A percentile compares a stretch with the other conserved stretches of the same genome.
These are phyloP conservation scores for Pristis pectinata DNA, from an alignment of 2,797 vertebrate genomes.

Conservation along the genomic window DNA sequence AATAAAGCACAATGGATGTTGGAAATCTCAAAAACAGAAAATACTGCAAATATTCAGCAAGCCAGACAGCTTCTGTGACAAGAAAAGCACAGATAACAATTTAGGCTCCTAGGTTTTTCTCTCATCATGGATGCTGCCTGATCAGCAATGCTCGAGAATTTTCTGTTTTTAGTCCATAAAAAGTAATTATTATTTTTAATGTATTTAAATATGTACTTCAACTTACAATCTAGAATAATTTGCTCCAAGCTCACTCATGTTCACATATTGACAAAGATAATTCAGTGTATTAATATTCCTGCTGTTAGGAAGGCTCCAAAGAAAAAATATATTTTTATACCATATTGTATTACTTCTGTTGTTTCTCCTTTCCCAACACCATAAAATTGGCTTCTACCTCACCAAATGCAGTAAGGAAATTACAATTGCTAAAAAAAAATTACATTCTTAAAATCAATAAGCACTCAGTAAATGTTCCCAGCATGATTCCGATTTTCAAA, in stretches of 20 bases:
- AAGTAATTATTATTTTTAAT: neutral
- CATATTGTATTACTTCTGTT: neutral
- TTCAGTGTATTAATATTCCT: neutral
- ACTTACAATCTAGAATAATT: neutral
- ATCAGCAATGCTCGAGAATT: too few species aligned
- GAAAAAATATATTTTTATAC: neutral
- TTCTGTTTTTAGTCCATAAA: neutral
- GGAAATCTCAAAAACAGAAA: too few species aligned
- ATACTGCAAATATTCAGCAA: too few species aligned
- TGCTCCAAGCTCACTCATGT: neutral
- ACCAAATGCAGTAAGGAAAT: neutral
- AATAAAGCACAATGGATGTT: too few species aligned
- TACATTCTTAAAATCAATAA: neutral
- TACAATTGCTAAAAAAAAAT: neutral
- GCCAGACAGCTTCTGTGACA: neutral
- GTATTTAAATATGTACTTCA: neutral
- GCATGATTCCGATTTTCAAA: neutral
- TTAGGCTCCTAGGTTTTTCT: too few species aligned
- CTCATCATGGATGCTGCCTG: too few species aligned
- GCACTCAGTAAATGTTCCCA: neutral
- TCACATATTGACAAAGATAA: neutral
- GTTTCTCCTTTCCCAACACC: neutral
- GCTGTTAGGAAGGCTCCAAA: neutral
- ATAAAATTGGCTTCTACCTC: neutral
- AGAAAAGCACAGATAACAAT: neutral